phyloP scores from a whole-genome alignment of 2,888 invertebrate genomes.

The Petrolisthes manimaculis region DNA sequence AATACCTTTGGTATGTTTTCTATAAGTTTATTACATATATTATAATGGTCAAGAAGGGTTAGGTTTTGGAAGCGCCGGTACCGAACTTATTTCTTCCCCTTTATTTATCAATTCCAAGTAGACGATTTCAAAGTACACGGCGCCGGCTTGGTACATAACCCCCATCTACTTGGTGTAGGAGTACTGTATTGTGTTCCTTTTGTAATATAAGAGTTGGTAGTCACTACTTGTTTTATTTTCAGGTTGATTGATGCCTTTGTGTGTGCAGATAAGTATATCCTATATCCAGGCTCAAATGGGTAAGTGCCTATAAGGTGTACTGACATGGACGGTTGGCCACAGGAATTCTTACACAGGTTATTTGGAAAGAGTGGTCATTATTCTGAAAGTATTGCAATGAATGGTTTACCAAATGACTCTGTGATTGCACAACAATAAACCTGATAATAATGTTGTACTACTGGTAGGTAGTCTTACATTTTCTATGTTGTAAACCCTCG shows the following conservation, averaged over 20 bases:
- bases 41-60: no score
- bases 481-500: background rate
- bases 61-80: no score
- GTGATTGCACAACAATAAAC: no score
- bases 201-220: background rate
- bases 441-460: background rate
- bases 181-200: background rate
- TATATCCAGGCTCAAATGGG: conserved; percentile 45
- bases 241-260: conserved; percentile 60
- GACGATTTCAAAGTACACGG: background rate
- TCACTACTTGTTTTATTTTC: conserved; percentile 17
- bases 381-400: no score
- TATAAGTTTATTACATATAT: no score
- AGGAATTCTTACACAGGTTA: no score
- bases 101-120: no score
- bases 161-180: background rate
- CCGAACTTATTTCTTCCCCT: no score
- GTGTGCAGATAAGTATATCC: conserved; percentile 49
- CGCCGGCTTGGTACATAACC: background rate
- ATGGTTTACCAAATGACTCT: no score
- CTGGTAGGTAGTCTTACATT: background rate
- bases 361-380: no score
- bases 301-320: conserved; percentile 1
- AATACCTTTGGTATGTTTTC: background rate
- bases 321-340: no score